phyloP scores from a whole-genome alignment of 2,797 vertebrate species.

The Enteromius thamalakanensis region DNA sequence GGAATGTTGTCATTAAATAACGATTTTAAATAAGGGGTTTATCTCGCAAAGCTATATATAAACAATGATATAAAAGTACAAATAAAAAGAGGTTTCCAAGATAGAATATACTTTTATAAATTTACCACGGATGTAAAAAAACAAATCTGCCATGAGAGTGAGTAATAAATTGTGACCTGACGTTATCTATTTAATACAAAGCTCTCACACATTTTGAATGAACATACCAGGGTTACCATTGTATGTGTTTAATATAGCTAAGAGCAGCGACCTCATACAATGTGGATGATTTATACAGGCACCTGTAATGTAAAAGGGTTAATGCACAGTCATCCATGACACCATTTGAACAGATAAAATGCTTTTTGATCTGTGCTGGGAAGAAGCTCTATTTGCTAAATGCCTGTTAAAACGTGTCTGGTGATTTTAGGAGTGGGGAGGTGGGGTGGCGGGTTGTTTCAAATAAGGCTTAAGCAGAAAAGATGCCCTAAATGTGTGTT shows the following conservation, averaged over 20 bases:
- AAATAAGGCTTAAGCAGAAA: slow-evolving; percentile 48
- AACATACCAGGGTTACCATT: not conserved
- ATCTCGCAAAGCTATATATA: not conserved
- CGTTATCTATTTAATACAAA: not conserved
- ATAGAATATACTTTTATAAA: not conserved
- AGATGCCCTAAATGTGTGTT: slow-evolving; percentile 77
- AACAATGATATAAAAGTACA: not conserved
- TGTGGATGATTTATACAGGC: not conserved
- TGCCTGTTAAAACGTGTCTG: slow-evolving; percentile 46
- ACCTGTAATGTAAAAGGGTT: not conserved
- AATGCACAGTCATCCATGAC: not conserved
- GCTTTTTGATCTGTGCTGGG: slow-evolving; percentile 26
- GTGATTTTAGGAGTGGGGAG: slow-evolving; percentile 37
- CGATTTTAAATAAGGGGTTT: not conserved
- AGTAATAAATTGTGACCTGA: not conserved
- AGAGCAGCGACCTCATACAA: not conserved
- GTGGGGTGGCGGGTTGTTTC: slow-evolving; percentile 11
- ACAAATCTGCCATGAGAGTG: not conserved
- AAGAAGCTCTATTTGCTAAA: slow-evolving; percentile 42
- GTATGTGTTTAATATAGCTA: not conserved
- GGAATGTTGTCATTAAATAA: not conserved
- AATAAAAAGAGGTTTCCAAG: not conserved
- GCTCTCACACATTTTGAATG: not conserved
- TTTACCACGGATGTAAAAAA: not conserved
- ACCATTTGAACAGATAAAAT: slow-evolving; percentile 34